Evolutionary conservation across 92 coral and sea anemone genomes (phyloP), one percentile per base, ranked within the genome.

Genomic region (Epizoanthus scotinus): DNA sequence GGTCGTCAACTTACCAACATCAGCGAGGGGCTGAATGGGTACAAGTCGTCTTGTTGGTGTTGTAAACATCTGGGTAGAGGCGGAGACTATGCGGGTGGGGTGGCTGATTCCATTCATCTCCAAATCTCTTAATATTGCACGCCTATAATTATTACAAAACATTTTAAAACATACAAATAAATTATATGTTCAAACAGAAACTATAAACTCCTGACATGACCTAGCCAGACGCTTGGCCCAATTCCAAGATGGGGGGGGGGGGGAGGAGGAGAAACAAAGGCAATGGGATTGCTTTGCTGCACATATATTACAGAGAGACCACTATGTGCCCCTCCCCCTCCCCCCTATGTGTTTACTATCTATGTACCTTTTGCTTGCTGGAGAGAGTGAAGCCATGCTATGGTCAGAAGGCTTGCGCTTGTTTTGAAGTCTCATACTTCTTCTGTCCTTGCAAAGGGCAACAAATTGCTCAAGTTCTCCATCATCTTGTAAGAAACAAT

Each of bases 41-140:
- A 80, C 85, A 47, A 95, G 80, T 21, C 98, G 95, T 80, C 87
- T 94, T 17, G 87, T 91, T 42, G 99, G 92, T 2, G 98, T 95
- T 62, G 95, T 90, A 77, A 95, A 95, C 99, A 95, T 93, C 73
- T 93, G 98, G 9, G 98, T 93, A n/a, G 99, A 91, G 36, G 91
- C 88, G 2, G 98, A 89, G 18, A 95, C 90, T 40, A 94, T 89
- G 58, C 80, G 89, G 21, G 67, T 75, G 3, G 99, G 99, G 34
- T 92, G 88, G 64, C 99, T 91, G 77, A 95, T 95, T 8, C 88
- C 89, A 60, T 86, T 75, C 57, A 59, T 21, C 12, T 75, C 81
- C 67, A 75, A n/a, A 20, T 75, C 81, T 15, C 67, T 27, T 34
- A 75, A 59, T 34, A 75, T 49, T 34, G 81, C 67, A 58, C 81